phyloP scores from a whole-genome alignment of 2,797 vertebrate genomes.

The Momotus momota region DNA sequence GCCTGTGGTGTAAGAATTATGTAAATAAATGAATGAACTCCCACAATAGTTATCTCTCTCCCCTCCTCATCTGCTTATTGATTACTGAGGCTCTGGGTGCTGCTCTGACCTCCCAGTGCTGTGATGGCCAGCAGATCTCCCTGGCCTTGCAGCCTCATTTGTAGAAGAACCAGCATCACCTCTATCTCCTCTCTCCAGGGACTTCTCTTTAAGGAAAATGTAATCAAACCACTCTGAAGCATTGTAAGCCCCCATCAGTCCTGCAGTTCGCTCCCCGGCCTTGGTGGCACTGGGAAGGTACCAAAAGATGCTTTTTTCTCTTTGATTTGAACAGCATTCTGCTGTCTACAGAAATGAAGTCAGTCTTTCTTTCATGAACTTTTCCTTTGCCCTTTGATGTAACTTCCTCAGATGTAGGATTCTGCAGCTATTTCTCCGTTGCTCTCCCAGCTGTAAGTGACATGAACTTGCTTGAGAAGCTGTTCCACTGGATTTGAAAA shows the following conservation, averaged over 20 bases:
- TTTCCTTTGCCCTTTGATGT: not conserved
- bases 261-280: not conserved
- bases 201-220: not conserved
- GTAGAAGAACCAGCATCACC: not conserved
- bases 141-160: not conserved
- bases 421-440: not conserved
- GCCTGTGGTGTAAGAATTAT: fast-evolving
- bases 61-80: not conserved
- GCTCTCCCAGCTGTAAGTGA: not conserved
- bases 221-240: not conserved
- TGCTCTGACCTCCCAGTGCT: not conserved
- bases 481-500: not conserved
- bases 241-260: not conserved
- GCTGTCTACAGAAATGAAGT: not conserved
- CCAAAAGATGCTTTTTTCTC: not conserved
- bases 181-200: not conserved
- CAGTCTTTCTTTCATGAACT: not conserved
- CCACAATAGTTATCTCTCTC: not conserved
- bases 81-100: not conserved
- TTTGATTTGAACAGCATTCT: not conserved
- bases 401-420: not conserved
- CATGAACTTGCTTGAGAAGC: not conserved
- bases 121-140: not conserved
- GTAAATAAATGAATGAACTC: not conserved
- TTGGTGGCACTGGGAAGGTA: not conserved